Evolutionary conservation across 2,113 vertebrate species (phyloP).

Genomic region (Pholis gunnellus): DNA sequence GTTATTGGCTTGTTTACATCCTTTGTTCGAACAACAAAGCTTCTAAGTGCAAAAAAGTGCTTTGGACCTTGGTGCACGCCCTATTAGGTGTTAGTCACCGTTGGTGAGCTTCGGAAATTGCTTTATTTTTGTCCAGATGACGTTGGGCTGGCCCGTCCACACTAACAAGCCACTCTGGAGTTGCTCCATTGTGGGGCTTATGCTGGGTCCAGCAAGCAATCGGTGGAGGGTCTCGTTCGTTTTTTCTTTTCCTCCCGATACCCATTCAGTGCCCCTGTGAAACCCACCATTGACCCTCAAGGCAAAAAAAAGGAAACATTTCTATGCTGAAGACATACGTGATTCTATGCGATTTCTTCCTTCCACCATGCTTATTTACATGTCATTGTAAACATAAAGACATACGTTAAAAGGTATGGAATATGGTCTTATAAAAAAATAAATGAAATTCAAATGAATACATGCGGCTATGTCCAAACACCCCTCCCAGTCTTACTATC

Average conservation of each 20-base stretch:
- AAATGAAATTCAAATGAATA: background rate
- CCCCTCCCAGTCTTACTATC: slow-evolving; percentile 22
- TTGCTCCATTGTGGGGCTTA: slow-evolving; percentile 64
- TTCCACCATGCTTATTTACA: slow-evolving; percentile 3
- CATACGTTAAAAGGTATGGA: background rate
- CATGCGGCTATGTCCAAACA: slow-evolving; percentile 5
- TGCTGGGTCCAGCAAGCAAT: slow-evolving; percentile 69
- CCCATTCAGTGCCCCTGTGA: slow-evolving; percentile 41
- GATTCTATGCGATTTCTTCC: slow-evolving; percentile 37
- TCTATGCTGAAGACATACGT: slow-evolving; percentile 47
- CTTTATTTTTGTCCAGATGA: slow-evolving; percentile 72
- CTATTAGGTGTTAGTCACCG: slow-evolving; percentile 77
- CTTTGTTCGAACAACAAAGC: slow-evolving; percentile 71
- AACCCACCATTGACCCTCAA: slow-evolving; percentile 38
- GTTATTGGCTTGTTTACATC: slow-evolving; percentile 64
- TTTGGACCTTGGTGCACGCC: slow-evolving; percentile 46
- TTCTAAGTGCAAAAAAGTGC: slow-evolving; percentile 48
- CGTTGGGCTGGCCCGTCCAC: slow-evolving; percentile 40
- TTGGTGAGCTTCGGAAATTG: slow-evolving; percentile 70
- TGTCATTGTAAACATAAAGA: slow-evolving; percentile 22
- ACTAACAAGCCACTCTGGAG: slow-evolving; percentile 76
- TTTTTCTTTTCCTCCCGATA: slow-evolving; percentile 45
- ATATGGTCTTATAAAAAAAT: background rate
- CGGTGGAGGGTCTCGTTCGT: slow-evolving; percentile 26
- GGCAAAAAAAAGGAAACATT: slow-evolving; percentile 50